These are phyloP conservation scores for Sciaenops ocellatus DNA, from an alignment of 2,797 vertebrate genomes.

Conservation along the genomic window DNA sequence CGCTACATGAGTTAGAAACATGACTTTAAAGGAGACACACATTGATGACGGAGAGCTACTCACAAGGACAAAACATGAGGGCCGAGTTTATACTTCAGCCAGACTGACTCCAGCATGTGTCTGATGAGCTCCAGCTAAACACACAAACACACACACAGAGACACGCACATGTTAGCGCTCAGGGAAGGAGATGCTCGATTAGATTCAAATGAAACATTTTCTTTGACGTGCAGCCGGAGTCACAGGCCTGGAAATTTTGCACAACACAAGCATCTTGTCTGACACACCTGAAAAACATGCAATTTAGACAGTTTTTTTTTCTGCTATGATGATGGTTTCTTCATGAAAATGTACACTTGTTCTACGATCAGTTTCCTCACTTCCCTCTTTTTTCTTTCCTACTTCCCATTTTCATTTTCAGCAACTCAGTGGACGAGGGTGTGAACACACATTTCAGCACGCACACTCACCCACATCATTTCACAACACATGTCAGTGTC, in stretches of 20 bases:
- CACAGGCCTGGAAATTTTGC: conserved; percentile 21
- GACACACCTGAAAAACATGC: conserved; percentile 34
- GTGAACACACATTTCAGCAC: background rate
- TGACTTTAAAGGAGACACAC: background rate
- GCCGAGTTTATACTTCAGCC: conserved; percentile 89
- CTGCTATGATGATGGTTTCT: background rate
- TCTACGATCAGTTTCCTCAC: conserved; percentile 13
- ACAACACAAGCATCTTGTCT: conserved; percentile 5
- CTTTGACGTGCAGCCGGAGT: background rate
- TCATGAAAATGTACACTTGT: background rate
- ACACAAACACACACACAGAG: conserved; percentile 60
- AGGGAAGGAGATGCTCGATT: conserved; percentile 43
- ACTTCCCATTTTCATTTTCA: conserved; percentile 60
- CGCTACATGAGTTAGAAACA: background rate
- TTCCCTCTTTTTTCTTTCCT: conserved; percentile 34
- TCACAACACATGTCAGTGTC: conserved; percentile 21
- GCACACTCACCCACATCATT: conserved; percentile 22
- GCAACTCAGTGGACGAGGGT: background rate
- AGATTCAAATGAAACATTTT: conserved; percentile 54
- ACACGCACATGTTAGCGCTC: conserved; percentile 41
- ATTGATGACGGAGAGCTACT: conserved; percentile 74
- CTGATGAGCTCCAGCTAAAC: conserved; percentile 92
- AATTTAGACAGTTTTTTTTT: background rate
- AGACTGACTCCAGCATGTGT: conserved; percentile 91
- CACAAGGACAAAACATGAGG: conserved; percentile 87